Conservation (phyloP, 2,888 invertebrate species). For the Erannis defoliaria region DNA sequence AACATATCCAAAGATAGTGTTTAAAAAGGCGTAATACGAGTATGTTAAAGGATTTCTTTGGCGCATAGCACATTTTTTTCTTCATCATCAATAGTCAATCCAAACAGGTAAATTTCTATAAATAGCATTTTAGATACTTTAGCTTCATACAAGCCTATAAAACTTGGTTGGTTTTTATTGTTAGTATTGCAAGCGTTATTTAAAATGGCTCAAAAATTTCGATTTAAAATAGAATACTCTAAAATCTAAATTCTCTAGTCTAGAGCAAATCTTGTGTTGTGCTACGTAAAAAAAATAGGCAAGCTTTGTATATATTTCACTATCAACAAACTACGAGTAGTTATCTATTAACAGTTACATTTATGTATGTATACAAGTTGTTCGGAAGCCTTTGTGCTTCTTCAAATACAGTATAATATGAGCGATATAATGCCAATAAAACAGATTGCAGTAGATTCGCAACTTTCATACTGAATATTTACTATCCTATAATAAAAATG, state of each 20-base stretch:
- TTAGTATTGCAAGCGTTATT: not conserved
- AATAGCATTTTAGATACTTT: not conserved
- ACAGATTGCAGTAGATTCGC: no score
- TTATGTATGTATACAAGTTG: no score
- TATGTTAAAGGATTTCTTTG: not conserved
- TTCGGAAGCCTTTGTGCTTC: no score
- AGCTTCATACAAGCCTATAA: not conserved
- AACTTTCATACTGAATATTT: not conserved
- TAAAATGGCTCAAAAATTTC: slow-evolving; percentile 1
- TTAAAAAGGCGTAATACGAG: not conserved
- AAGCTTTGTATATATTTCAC: not conserved
- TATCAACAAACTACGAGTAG: not conserved
- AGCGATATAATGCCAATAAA: no score
- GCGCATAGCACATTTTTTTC: not conserved
- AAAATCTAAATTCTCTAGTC: not conserved
- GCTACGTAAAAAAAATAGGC: not conserved
- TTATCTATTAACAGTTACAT: no score
- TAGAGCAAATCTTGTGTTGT: not conserved
- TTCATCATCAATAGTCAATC: not conserved
- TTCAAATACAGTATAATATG: no score
- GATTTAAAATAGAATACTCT: not conserved
- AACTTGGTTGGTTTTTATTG: not conserved
- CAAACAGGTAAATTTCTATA: not conserved
- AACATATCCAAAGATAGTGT: slow-evolving; percentile 1
- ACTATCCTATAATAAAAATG: not conserved